A percentile compares a stretch with the other conserved stretches of the same genome.
These are phyloP conservation scores for Hypomecis atomaria DNA, from an alignment of 2,888 invertebrate species.

Conservation along the genomic window DNA sequence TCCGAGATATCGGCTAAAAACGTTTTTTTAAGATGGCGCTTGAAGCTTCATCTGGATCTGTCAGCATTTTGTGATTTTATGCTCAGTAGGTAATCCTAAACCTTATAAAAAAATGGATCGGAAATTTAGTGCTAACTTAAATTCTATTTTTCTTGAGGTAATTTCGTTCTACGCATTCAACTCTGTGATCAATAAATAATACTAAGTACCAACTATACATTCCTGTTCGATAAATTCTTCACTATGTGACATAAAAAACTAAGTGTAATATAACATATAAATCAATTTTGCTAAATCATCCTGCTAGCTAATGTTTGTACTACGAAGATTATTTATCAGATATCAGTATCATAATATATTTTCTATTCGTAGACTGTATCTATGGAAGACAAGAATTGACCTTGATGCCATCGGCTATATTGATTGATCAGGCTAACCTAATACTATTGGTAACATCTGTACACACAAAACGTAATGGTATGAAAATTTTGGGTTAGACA, in stretches of 20 bases:
- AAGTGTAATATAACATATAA: constrained; percentile 2
- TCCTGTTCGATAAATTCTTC: constrained; percentile 2
- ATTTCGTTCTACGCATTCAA: not conserved
- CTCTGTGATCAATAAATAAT: not conserved
- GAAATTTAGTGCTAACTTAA: too few species aligned
- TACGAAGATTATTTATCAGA: constrained; percentile 4
- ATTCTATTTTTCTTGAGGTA: not conserved
- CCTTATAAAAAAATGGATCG: too few species aligned
- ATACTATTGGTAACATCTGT: not conserved
- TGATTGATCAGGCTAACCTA: constrained; percentile 16
- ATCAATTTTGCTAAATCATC: constrained; percentile 17
- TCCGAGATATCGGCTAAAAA: too few species aligned
- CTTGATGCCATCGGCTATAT: constrained; percentile 12
- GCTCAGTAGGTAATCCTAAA: too few species aligned
- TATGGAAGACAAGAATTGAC: constrained; percentile 13
- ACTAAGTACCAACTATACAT: constrained; percentile 3
- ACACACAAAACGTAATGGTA: not conserved
- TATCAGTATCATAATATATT: constrained; percentile 11
- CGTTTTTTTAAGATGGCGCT: too few species aligned
- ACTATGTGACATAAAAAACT: constrained; percentile 7
- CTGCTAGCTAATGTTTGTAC: constrained; percentile 4
- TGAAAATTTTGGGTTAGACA: not conserved
- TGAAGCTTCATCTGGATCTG: too few species aligned
- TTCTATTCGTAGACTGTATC: constrained; percentile 1
- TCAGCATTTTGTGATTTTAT: too few species aligned